Evolutionary conservation across 2,113 vertebrate species (phyloP).

Genomic region (Percina caprodes): DNA sequence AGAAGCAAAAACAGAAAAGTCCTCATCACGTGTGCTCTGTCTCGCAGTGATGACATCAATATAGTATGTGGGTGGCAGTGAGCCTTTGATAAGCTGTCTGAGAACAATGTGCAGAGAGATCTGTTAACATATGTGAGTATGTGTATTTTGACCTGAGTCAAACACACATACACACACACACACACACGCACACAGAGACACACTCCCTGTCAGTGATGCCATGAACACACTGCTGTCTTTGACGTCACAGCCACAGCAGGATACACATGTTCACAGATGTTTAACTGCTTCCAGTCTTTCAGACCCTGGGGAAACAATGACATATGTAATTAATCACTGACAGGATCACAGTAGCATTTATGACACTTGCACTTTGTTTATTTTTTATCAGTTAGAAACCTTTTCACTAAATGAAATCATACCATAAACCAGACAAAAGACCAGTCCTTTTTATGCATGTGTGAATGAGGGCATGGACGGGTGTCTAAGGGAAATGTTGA

Average conservation of each 20-base stretch:
- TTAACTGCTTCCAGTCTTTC: constrained; percentile 25
- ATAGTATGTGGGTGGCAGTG: constrained; percentile 70
- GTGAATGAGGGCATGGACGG: background rate
- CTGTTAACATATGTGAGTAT: constrained; percentile 45
- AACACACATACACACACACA: constrained; percentile 12
- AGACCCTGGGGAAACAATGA: constrained; percentile 36
- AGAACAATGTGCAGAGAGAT: constrained; percentile 60
- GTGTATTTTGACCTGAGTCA: constrained; percentile 16
- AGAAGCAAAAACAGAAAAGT: constrained; percentile 67
- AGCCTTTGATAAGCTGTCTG: constrained; percentile 68
- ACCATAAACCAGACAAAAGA: background rate
- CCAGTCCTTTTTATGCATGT: background rate
- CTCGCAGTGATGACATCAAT: constrained; percentile 77
- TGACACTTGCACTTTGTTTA: constrained; percentile 11
- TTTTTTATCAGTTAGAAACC: constrained; percentile 30
- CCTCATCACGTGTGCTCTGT: constrained; percentile 29
- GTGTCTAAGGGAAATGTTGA: constrained; percentile 36
- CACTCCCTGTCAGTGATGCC: constrained; percentile 59
- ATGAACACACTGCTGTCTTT: constrained; percentile 52
- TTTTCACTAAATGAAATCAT: constrained; percentile 11
- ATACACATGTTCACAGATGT: constrained; percentile 61
- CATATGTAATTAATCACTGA: constrained; percentile 32
- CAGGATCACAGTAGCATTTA: constrained; percentile 31
- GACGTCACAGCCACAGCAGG: constrained; percentile 69
- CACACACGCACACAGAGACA: background rate